Evolutionary conservation across 2,888 invertebrate genomes (phyloP), one percentile per base, ranked within the genome.

Genomic region (Macaria notata): DNA sequence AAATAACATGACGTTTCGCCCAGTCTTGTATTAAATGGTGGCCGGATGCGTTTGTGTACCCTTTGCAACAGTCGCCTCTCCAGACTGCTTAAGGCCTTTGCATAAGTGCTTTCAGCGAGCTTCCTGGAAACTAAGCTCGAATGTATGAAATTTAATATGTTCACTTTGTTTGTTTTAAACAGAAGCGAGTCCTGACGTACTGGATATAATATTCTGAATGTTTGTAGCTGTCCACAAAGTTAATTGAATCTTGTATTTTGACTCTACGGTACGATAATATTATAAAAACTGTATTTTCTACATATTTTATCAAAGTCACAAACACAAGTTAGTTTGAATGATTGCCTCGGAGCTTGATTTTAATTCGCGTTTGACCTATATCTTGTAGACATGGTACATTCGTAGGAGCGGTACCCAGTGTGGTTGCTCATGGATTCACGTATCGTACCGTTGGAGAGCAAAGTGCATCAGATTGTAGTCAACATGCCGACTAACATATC

Each of bases 381-480:
- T 36, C 33, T 41, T 3, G 41, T 4, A 9, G 8, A 41, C 5
- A 38, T 38, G n/a, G 6, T 57, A 54, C 58, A 53, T 56, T 64
- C 62, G 62, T 56, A 56, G 19, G 19, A 19, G 19, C 19, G 19
- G 19, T 19, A 19, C 19, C 19, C 19, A 19, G 68, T 62, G 62
- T 64, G 64, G 66, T 80, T 81, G 71, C 81, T 72, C 75, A 82
- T 74, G 73, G 67, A 71, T 70, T 71, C 74, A 73, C 73, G 73
- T 75, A 74, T 72, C 72, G 75, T 73, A 70, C 75, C 69, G 75
- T 69, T 76, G 68, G 68, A 70, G 73, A 71, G 73, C 79, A 83
- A 80, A 83, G 82, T 79, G 82, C 81, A 83, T 82, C 81, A 74
- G 79, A 83, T 82, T 78, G 75, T 65, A 61, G 68, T 74, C 72